Conservation (phyloP, 2,888 invertebrate genomes). For the Lamellibrachia satsuma region DNA sequence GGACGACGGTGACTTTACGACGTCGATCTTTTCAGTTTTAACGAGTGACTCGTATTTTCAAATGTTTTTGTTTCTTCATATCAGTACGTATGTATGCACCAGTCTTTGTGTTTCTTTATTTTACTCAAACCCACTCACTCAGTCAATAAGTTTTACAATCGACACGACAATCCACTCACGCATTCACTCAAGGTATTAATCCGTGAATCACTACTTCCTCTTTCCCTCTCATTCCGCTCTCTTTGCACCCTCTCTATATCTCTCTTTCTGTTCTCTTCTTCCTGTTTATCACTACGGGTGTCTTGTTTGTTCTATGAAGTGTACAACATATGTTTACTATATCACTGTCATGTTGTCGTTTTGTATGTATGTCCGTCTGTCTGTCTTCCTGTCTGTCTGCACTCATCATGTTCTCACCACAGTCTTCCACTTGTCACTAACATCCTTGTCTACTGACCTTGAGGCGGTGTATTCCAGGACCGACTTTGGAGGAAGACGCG, state of each 20-base stretch:
- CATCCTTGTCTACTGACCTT: background rate
- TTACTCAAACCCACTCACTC: background rate
- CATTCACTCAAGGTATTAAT: background rate
- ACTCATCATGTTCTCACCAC: background rate
- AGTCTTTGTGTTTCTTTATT: background rate
- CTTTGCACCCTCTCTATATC: too few species aligned
- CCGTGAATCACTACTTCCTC: too few species aligned
- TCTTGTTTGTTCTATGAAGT: too few species aligned
- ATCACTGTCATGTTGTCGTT: too few species aligned
- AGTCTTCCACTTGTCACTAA: background rate
- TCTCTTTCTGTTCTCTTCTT: too few species aligned
- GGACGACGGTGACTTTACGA: background rate
- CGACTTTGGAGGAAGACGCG: slow-evolving; percentile 38
- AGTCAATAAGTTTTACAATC: background rate
- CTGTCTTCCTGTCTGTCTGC: background rate
- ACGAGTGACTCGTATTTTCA: too few species aligned
- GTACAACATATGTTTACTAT: too few species aligned
- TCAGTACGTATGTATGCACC: background rate
- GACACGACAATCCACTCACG: background rate
- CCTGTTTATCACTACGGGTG: too few species aligned
- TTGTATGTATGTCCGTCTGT: too few species aligned
- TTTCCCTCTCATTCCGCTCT: too few species aligned
- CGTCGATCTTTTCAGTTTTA: background rate
- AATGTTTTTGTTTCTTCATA: too few species aligned
- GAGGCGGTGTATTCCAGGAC: slow-evolving; percentile 24